These are phyloP conservation scores for Monopis laevigella DNA, from an alignment of 2,888 invertebrate genomes.

Conservation along the genomic window DNA sequence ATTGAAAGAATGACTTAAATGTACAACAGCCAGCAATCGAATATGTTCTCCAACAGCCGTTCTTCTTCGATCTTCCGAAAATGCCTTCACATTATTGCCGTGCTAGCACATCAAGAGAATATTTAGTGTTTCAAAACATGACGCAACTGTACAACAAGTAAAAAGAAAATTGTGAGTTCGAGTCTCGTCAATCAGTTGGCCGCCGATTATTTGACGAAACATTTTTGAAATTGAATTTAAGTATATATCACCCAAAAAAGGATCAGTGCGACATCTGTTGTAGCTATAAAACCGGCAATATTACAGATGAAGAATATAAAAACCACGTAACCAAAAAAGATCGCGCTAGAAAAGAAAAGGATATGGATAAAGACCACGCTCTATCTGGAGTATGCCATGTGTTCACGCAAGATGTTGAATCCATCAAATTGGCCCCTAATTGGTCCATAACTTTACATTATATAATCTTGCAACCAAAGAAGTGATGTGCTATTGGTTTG, in stretches of 20 bases:
- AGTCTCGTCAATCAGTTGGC: constrained; percentile 14
- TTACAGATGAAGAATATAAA: constrained; percentile 20
- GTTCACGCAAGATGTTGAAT: constrained; percentile 22
- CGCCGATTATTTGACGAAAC: constrained; percentile 19
- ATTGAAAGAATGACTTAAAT: too few species aligned
- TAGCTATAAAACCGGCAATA: constrained; percentile 21
- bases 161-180: constrained; percentile 16
- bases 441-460: constrained; percentile 20
- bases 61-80: constrained; percentile 15
- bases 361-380: constrained; percentile 18
- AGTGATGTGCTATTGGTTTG: constrained; percentile 20
- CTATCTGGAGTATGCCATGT: neutral
- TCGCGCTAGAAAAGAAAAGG: constrained; percentile 21
- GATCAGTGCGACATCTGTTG: constrained; percentile 22
- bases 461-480: constrained; percentile 20
- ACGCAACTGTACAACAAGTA: constrained; percentile 18
- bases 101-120: constrained; percentile 18
- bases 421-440: constrained; percentile 22
- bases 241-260: constrained; percentile 22
- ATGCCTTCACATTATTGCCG: constrained; percentile 23
- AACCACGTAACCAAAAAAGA: constrained; percentile 19
- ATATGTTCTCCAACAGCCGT: neutral
- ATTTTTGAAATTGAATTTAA: constrained; percentile 19
- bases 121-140: constrained; percentile 17
- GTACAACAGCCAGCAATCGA: too few species aligned